Evolutionary conservation across 2,888 invertebrate species (phyloP).

Genomic region (Callimorpha dominula): DNA sequence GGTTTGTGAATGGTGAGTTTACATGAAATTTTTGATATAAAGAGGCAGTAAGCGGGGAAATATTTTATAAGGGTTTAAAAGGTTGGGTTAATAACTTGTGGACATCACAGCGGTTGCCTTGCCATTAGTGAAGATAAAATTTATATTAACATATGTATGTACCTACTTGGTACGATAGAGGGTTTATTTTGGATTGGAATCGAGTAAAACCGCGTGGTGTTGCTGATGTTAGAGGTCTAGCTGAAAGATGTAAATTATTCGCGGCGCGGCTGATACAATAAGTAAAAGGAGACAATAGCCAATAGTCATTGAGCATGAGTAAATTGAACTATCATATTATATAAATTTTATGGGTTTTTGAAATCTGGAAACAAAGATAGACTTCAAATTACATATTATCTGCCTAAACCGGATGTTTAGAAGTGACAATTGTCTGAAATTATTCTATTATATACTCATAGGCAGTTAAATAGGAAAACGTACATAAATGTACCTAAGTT

Average conservation of each 20-base stretch:
- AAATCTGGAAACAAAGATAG: not conserved
- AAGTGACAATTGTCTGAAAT: not conserved
- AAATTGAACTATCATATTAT: not conserved
- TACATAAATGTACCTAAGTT: too few relatives aligned
- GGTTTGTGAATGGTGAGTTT: slow-evolving; percentile 36
- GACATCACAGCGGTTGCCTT: not conserved
- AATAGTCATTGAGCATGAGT: not conserved
- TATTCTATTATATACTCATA: not conserved
- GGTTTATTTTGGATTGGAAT: not conserved
- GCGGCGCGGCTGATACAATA: not conserved
- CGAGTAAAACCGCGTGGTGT: not conserved
- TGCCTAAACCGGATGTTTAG: not conserved
- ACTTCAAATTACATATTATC: too few relatives aligned
- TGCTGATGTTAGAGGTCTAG: not conserved
- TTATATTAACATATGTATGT: not conserved
- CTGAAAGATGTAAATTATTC: not conserved
- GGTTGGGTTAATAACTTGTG: not conserved
- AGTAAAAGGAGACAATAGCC: not conserved
- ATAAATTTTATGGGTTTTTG: not conserved
- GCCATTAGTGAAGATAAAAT: not conserved
- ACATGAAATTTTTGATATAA: slow-evolving; percentile 28
- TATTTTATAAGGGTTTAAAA: not conserved
- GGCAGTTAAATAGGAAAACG: not conserved
- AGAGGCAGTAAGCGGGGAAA: slow-evolving; percentile 1
- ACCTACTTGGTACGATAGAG: not conserved